Conservation (phyloP, 2,797 vertebrate genomes). For the Trachops cirrhosus region DNA sequence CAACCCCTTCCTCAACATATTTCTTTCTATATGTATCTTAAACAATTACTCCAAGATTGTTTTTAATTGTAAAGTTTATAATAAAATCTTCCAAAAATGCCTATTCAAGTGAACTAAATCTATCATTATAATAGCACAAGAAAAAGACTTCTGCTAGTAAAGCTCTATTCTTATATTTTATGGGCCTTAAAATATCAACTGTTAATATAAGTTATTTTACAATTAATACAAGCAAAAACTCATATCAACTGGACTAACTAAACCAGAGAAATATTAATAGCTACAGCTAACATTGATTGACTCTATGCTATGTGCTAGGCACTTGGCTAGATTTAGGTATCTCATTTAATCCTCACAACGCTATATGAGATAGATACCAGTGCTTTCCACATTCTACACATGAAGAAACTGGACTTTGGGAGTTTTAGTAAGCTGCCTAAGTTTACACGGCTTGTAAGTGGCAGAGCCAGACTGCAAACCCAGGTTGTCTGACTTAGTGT, state of each 20-base stretch:
- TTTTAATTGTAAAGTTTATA: neutral
- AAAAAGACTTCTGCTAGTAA: slow-evolving; percentile 12
- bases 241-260: neutral
- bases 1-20: neutral
- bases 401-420: neutral
- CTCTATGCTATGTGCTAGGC: neutral
- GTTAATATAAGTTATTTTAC: neutral
- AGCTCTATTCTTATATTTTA: slow-evolving; percentile 8
- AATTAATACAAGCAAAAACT: neutral
- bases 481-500: neutral
- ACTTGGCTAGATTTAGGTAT: neutral
- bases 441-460: neutral
- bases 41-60: neutral
- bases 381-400: neutral
- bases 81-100: neutral
- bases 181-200: neutral
- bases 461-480: neutral
- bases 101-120: neutral
- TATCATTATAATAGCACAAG: neutral
- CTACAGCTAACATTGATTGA: neutral
- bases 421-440: neutral
- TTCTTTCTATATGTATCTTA: neutral
- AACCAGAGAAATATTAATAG: neutral
- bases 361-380: neutral
- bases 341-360: neutral